phyloP scores from a whole-genome alignment of 2,888 invertebrate genomes.

The Phytoseiulus persimilis region DNA sequence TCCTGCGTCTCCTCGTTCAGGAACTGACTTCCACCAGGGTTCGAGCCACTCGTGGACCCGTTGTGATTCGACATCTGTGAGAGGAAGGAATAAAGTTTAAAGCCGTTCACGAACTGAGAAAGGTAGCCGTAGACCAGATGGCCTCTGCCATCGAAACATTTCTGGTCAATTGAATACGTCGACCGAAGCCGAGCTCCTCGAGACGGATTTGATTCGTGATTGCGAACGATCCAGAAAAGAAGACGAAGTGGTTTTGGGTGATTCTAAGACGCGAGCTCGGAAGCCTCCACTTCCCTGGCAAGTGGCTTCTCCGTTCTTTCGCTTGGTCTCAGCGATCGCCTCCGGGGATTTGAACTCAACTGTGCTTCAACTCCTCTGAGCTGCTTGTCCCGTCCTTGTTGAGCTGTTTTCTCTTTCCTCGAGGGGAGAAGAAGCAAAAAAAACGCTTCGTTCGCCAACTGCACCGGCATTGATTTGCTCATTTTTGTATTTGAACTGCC shows the following conservation, averaged over 20 bases:
- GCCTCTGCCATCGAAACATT: too few relatives aligned
- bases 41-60: too few relatives aligned
- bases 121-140: too few relatives aligned
- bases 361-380: background rate
- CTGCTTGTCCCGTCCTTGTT: background rate
- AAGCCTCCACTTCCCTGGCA: background rate
- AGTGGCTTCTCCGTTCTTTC: background rate
- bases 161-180: too few relatives aligned
- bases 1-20: too few relatives aligned
- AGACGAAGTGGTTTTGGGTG: background rate
- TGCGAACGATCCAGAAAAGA: too few relatives aligned
- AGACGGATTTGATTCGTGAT: too few relatives aligned
- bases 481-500: slow-evolving; percentile 32
- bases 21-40: too few relatives aligned
- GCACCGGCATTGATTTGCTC: slow-evolving; percentile 32
- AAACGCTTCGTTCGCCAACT: slow-evolving; percentile 12
- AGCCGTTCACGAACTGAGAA: too few relatives aligned
- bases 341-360: slow-evolving; percentile 5
- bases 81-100: too few relatives aligned
- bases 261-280: background rate
- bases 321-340: background rate
- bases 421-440: background rate
- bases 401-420: background rate
- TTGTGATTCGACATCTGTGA: too few relatives aligned
- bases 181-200: too few relatives aligned